Percentiles rank a stretch among this genome's conserved stretches.
Evolutionary conservation across 2,113 vertebrate species (phyloP).

Genomic region (Alaudala cheleensis): DNA sequence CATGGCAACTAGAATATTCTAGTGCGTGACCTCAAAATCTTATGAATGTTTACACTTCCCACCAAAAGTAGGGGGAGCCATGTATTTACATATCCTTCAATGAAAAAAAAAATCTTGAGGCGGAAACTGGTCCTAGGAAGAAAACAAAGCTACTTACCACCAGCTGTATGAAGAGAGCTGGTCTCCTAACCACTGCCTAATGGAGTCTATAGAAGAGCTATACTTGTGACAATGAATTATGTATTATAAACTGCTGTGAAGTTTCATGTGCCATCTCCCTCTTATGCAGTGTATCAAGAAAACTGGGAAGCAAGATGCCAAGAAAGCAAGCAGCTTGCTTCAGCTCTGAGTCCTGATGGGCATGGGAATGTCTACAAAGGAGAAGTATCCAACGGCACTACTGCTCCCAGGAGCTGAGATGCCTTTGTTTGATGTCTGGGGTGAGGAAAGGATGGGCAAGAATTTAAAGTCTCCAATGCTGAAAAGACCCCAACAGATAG

Average conservation of each 20-base stretch:
- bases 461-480: neutral
- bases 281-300: neutral
- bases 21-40: neutral
- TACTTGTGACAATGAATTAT: neutral
- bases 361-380: neutral
- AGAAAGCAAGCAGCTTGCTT: neutral
- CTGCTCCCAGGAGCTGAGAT: neutral
- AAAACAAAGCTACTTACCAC: neutral
- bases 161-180: neutral
- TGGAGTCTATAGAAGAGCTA: neutral
- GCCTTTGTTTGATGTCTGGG: neutral
- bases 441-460: neutral
- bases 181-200: neutral
- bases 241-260: neutral
- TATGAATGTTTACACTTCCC: conserved; percentile 11
- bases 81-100: neutral
- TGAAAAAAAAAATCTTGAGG: neutral
- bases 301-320: neutral
- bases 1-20: conserved; percentile 19
- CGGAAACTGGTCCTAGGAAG: neutral
- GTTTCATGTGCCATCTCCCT: neutral
- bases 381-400: neutral
- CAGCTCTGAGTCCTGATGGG: neutral
- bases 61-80: neutral
- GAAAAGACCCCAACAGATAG: neutral